phyloP scores from a whole-genome alignment of 2,113 vertebrate species.

The Paradoxurus hermaphroditus region DNA sequence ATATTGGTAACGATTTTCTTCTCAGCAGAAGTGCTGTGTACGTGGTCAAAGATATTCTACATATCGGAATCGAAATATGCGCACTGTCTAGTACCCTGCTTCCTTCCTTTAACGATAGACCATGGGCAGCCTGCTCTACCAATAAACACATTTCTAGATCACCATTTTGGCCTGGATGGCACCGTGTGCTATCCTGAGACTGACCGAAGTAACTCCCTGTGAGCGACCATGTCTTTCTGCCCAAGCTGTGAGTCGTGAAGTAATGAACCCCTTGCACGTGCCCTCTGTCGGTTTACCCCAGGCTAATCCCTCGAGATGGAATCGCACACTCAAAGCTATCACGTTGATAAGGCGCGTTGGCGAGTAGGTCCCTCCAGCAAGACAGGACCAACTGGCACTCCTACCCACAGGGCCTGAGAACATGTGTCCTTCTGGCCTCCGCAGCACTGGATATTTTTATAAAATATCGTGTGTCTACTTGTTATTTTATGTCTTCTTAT shows the following conservation, averaged over 20 bases:
- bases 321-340: not conserved
- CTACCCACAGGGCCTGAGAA: not conserved
- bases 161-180: not conserved
- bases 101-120: not conserved
- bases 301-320: not conserved
- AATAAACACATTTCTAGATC: not conserved
- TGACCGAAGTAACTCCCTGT: not conserved
- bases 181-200: not conserved
- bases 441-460: not conserved
- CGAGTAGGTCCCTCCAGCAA: not conserved
- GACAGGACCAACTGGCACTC: not conserved
- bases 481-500: not conserved
- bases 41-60: not conserved
- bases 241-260: not conserved
- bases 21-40: not conserved
- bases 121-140: not conserved
- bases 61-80: not conserved
- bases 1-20: no score
- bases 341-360: not conserved
- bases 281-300: not conserved
- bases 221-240: not conserved
- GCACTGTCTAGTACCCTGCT: no score
- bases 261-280: not conserved
- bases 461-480: not conserved
- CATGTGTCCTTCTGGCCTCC: not conserved